These are phyloP conservation scores for Sterrhoptilus dennistouni DNA, from an alignment of 2,113 vertebrate genomes.

Conservation along the genomic window DNA sequence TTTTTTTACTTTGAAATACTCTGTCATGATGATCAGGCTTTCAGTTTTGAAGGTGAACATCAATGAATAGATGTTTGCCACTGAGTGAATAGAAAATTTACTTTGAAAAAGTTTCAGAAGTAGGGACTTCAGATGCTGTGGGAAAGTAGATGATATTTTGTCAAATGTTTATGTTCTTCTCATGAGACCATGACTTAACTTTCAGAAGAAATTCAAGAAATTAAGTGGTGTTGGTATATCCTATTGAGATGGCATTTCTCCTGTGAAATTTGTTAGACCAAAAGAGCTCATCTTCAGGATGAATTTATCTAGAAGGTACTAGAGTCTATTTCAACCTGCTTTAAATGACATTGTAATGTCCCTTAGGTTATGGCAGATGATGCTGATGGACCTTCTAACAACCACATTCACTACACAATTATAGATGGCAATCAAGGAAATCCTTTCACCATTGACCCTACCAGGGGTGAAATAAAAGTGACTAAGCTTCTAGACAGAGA, in stretches of 20 bases:
- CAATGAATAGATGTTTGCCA: neutral
- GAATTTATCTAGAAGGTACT: neutral
- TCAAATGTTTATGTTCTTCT: neutral
- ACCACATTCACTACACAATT: conserved; percentile 87
- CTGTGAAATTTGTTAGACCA: conserved; percentile 7
- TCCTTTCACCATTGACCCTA: conserved; percentile 89
- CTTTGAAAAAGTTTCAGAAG: neutral
- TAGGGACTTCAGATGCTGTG: neutral
- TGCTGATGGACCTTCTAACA: conserved; percentile 86
- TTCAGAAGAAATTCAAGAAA: neutral
- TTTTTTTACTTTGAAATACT: neutral
- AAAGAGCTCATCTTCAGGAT: neutral
- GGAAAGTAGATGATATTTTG: neutral
- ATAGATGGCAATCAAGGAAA: conserved; percentile 90
- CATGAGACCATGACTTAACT: neutral
- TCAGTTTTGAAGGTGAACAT: neutral
- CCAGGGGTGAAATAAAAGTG: conserved; percentile 89
- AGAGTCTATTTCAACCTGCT: neutral
- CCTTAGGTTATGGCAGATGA: conserved; percentile 91
- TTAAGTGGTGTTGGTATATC: neutral
- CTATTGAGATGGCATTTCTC: neutral
- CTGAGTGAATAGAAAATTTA: neutral
- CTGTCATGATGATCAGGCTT: neutral
- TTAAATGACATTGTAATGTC: conserved; percentile 5
- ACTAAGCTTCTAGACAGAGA: conserved; percentile 92